Conservation (phyloP, 2,797 vertebrate genomes). For the Sternarchorhynchus goeldii region DNA sequence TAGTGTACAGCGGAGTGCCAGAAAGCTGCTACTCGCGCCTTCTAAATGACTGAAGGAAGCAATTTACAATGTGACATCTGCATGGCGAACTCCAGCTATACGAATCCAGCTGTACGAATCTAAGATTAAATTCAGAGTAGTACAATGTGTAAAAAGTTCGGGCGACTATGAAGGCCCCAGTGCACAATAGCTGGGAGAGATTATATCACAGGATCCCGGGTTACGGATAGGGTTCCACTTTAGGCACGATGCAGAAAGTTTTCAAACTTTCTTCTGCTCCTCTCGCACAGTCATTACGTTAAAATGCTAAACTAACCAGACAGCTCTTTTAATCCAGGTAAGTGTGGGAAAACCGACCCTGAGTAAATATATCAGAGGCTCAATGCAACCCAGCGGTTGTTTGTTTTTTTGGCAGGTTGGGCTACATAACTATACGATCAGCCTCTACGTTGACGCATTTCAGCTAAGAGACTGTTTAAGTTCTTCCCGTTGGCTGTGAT, state of each 20-base stretch:
- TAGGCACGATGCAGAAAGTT: constrained; percentile 11
- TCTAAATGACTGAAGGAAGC: no score
- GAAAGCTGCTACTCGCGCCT: background rate
- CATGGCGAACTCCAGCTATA: background rate
- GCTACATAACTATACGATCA: no score
- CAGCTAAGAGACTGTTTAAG: no score
- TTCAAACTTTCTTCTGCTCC: background rate
- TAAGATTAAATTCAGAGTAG: background rate
- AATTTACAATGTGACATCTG: background rate
- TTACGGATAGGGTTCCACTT: constrained; percentile 40
- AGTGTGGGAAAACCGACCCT: no score
- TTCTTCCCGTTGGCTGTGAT: no score
- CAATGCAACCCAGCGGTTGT: no score
- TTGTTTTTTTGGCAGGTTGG: no score
- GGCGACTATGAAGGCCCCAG: background rate
- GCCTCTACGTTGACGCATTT: no score
- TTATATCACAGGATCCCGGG: background rate
- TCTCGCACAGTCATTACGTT: no score
- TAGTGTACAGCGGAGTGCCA: background rate
- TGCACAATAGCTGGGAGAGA: background rate
- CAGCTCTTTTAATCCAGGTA: no score
- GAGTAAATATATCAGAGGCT: no score
- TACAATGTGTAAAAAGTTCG: background rate
- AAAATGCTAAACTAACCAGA: no score
- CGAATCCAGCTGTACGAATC: background rate